phyloP scores from a whole-genome alignment of 2,113 vertebrate species.

The Phyllostomus discolor region DNA sequence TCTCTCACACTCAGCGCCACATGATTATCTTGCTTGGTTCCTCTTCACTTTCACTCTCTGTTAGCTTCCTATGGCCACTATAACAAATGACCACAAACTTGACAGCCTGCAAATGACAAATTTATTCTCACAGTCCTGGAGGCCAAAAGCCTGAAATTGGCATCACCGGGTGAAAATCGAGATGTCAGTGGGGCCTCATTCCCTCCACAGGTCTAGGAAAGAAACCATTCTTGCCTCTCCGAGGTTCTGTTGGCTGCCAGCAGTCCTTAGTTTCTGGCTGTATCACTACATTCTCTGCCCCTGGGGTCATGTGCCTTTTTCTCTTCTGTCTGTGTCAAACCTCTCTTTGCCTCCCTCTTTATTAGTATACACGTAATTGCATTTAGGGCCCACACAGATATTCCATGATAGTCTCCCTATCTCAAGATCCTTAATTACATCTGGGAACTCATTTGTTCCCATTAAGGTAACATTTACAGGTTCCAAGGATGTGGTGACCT shows the following conservation, averaged over 20 bases:
- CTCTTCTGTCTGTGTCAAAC: neutral
- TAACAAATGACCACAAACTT: neutral
- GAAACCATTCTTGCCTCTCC: neutral
- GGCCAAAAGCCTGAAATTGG: neutral
- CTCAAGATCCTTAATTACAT: neutral
- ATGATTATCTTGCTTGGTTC: neutral
- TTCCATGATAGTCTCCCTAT: neutral
- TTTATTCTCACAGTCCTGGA: neutral
- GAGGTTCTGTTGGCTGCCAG: neutral
- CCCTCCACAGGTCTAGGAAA: neutral
- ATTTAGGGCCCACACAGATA: neutral
- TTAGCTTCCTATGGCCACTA: neutral
- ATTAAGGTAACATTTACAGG: neutral
- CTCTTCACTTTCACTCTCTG: neutral
- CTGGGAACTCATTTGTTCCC: neutral
- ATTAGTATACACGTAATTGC: neutral
- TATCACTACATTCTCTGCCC: neutral
- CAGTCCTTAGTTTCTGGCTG: neutral
- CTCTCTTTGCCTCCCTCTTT: neutral
- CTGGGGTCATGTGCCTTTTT: neutral
- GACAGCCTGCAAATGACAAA: neutral
- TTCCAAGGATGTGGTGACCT: neutral
- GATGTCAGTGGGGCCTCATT: neutral
- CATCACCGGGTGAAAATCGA: neutral
- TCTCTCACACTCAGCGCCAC: neutral